Base-by-base conservation (phyloP, 2,113 vertebrate species). In the Talpa occidentalis region DNA sequence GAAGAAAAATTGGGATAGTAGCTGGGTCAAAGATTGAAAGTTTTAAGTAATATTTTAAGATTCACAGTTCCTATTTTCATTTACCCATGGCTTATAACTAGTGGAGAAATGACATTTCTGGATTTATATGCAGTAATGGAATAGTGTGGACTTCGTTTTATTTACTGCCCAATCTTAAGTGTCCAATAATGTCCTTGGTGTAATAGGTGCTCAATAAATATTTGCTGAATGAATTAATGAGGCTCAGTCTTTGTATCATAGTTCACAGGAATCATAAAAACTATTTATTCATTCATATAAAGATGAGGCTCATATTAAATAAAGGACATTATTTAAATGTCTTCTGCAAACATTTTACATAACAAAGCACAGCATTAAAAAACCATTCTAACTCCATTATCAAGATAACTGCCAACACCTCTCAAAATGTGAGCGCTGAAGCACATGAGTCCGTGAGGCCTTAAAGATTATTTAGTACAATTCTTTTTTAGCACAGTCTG, bases 381-480 rank as follows among this genome's bases (percentile, higher is more conserved):
- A 90, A 76, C 3, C 47, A 30, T 85, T 95, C 64, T 37, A 69
- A 84, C 12, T 37, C 59, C 28, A 54, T 90, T 88, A 97, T 88
- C 72, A 52, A 91, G 83, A 80, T 64, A 80, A 95, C 92, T 97
- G 79, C 87, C 94, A 97, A 88, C 83, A 95, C 80, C 80, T 96
- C 83, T 96, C 92, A 93, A 95, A 97, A 94, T 73, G 62, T 93
- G 73, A 94, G 62, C 66, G 83, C 77, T 4, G 1, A 93, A 96
- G 11, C 84, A 40, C 62, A 32, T n/a, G 54, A 90, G 28, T 86
- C 79, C 80, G 32, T 67, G 70, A 93, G 83, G 83, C 56, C 40
- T 79, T 0, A 0, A 84, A 76, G 40, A 88, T 95, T 89, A 88
- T 82, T 91, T 84, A 64, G 35, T 49, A 40, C 26, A 56, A 52